Evolutionary conservation across 2,888 invertebrate species (phyloP).

Genomic region (Chirona hameri): DNA sequence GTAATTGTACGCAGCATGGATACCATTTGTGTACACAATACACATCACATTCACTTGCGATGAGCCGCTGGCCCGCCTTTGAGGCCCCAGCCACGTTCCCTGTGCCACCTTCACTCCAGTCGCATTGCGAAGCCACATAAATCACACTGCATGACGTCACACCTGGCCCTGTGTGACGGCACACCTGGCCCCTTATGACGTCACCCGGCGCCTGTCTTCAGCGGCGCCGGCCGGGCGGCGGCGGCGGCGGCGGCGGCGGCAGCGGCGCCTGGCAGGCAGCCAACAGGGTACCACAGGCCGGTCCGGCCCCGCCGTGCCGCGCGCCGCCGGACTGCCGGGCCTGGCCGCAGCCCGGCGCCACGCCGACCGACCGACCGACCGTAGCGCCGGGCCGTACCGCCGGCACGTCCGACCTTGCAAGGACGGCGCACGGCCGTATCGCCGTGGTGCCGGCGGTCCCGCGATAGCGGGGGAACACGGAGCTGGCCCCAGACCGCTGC

Average conservation of each 20-base stretch:
- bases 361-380: neutral
- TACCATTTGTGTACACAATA: too few relatives aligned
- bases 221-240: conserved; percentile 9
- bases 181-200: neutral
- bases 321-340: neutral
- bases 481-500: too few relatives aligned
- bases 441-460: neutral
- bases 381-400: neutral
- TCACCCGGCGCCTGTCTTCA: neutral
- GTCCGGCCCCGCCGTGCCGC: neutral
- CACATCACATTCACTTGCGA: too few relatives aligned
- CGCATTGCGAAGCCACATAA: too few relatives aligned
- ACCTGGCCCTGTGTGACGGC: neutral
- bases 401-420: conserved; percentile 13
- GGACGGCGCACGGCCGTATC: neutral
- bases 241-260: too few relatives aligned
- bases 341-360: neutral
- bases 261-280: neutral
- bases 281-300: neutral
- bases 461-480: neutral
- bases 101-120: too few relatives aligned
- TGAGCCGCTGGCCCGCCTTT: too few relatives aligned
- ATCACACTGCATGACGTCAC: too few relatives aligned
- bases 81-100: too few relatives aligned
- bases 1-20: too few relatives aligned